phyloP scores from a whole-genome alignment of 92 coral and sea anemone genomes.

The Desmophyllum pertusum region DNA sequence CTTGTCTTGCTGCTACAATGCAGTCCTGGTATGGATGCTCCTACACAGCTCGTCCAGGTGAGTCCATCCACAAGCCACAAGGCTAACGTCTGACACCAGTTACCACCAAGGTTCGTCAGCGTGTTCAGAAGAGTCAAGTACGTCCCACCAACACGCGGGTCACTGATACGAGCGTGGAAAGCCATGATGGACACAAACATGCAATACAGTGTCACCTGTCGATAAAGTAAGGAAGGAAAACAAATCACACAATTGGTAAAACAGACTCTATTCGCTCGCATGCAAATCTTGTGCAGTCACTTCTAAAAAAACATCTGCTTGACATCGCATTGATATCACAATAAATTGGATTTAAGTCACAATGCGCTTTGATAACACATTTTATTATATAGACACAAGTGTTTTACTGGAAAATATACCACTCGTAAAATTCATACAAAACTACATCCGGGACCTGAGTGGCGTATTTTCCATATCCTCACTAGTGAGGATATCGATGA shows the following conservation, averaged over 20 bases:
- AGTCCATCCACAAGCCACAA: conserved; percentile 94
- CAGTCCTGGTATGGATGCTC: conserved; percentile 54
- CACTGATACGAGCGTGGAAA: conserved; percentile 91
- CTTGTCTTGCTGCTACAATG: conserved; percentile 67
- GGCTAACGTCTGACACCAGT: conserved; percentile 90
- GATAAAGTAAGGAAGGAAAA: background rate
- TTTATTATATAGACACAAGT: no score
- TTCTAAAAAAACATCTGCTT: no score
- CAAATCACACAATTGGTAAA: background rate
- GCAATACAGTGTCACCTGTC: conserved; percentile 83
- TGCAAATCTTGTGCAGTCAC: no score
- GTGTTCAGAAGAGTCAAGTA: conserved; percentile 95
- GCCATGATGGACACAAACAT: conserved; percentile 96
- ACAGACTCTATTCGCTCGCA: no score
- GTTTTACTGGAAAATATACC: no score
- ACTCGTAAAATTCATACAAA: no score
- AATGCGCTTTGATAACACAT: no score
- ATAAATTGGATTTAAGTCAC: no score
- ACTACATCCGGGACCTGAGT: no score
- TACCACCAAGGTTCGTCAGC: conserved; percentile 87
- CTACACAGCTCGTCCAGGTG: conserved; percentile 84
- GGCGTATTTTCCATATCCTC: no score
- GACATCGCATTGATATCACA: no score
- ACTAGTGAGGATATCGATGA: no score
- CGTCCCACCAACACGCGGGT: conserved; percentile 96